Evolutionary conservation across 2,888 invertebrate species (phyloP).

Genomic region (Athrips mouffetella): DNA sequence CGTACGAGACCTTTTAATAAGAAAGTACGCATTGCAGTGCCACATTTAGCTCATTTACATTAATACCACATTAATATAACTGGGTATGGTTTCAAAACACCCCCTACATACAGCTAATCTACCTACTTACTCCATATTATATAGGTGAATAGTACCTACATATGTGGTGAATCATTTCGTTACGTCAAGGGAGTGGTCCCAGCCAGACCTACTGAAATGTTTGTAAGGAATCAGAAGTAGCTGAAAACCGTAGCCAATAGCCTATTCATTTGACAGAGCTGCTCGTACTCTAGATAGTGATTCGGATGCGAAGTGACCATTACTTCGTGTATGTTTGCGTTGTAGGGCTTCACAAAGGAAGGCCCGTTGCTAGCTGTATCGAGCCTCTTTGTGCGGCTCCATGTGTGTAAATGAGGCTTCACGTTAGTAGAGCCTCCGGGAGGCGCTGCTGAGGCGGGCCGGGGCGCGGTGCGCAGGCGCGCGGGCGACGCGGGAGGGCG

Average conservation of each 20-base stretch:
- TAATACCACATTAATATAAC: constrained; percentile 13
- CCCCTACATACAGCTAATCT: not conserved
- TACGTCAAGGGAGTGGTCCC: constrained; percentile 58
- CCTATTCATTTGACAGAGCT: constrained; percentile 18
- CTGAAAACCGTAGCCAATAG: constrained; percentile 55
- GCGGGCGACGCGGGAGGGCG: constrained; percentile 50
- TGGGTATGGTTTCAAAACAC: constrained; percentile 20
- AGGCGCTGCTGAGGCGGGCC: constrained; percentile 28
- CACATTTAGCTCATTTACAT: constrained; percentile 12
- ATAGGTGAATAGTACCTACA: too few species aligned
- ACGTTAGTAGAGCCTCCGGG: constrained; percentile 12
- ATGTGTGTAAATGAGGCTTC: constrained; percentile 54
- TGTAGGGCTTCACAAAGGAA: constrained; percentile 33
- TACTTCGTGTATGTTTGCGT: constrained; percentile 34
- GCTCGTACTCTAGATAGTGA: not conserved
- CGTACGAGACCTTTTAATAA: constrained; percentile 6
- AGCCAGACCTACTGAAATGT: constrained; percentile 53
- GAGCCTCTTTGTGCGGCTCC: constrained; percentile 39
- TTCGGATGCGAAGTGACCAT: constrained; percentile 30
- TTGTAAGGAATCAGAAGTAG: constrained; percentile 52
- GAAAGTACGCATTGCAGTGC: constrained; percentile 8
- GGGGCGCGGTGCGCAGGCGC: constrained; percentile 41
- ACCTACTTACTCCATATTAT: not conserved
- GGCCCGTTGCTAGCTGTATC: constrained; percentile 36
- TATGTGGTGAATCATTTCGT: constrained; percentile 26